Conservation (phyloP, 2,113 vertebrate genomes). For the Chlamydotis undulata region DNA sequence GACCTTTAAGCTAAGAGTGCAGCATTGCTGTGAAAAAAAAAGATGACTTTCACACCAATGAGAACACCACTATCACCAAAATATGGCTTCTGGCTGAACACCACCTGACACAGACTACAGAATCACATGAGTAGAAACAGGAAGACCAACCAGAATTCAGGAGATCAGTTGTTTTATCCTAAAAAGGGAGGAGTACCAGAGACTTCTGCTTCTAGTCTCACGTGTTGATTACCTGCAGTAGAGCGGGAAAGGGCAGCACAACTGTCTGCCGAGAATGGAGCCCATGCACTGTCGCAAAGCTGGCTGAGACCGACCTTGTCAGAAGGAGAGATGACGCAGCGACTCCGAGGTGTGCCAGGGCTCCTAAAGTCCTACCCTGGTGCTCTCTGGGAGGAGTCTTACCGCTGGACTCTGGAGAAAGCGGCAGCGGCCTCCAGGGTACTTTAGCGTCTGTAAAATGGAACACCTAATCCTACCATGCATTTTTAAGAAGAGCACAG, state of each 20-base stretch:
- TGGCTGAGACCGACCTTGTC: rapidly evolving
- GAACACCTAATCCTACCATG: not conserved
- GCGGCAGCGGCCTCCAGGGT: not conserved
- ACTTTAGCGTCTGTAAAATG: not conserved
- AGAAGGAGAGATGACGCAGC: not conserved
- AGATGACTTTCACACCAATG: not conserved
- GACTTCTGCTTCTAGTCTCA: not conserved
- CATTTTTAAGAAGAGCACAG: not conserved
- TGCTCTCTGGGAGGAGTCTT: rapidly evolving
- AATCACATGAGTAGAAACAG: not conserved
- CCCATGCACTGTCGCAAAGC: rapidly evolving
- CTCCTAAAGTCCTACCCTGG: not conserved
- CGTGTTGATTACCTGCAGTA: not conserved
- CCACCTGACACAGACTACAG: not conserved
- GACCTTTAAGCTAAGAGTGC: not conserved
- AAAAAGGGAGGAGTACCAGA: not conserved
- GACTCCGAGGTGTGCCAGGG: not conserved
- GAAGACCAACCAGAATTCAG: not conserved
- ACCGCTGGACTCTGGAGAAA: not conserved
- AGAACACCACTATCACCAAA: not conserved
- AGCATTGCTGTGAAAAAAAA: not conserved
- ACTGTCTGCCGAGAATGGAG: not conserved
- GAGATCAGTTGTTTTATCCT: not conserved
- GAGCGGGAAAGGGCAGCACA: not conserved
- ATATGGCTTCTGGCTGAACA: not conserved